Evolutionary conservation across 2,888 invertebrate species (phyloP).

Genomic region (Epistrophe eligans): DNA sequence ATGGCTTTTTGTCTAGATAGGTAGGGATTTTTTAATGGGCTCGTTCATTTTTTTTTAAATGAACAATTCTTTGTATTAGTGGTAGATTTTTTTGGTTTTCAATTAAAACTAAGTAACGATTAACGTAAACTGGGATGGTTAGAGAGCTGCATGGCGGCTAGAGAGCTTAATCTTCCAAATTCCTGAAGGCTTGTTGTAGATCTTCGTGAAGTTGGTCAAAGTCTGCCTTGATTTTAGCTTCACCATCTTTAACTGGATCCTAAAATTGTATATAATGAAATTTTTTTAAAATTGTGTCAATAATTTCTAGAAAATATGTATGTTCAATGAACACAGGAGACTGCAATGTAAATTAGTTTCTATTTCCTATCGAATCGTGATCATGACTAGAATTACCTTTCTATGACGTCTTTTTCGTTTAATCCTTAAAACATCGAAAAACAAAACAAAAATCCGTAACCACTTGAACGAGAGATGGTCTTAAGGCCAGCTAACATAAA

Average conservation of each 20-base stretch:
- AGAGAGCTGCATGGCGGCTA: conserved; percentile 56
- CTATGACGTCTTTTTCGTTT: no score
- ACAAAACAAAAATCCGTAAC: no score
- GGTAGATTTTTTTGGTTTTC: conserved; percentile 43
- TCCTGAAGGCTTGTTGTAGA: conserved; percentile 98
- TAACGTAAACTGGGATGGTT: conserved; percentile 73
- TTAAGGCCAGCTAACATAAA: no score
- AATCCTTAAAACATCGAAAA: no score
- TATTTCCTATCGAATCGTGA: no score
- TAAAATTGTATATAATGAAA: conserved; percentile 80
- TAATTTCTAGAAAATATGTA: neutral
- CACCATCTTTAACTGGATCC: conserved; percentile 99
- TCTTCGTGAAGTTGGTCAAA: conserved; percentile 98
- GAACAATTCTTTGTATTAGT: conserved; percentile 42
- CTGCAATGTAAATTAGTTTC: neutral
- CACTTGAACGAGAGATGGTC: no score
- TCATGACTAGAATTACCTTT: no score
- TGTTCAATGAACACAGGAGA: neutral
- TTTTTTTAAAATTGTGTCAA: no score
- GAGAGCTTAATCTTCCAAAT: conserved; percentile 94
- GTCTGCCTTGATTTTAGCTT: conserved; percentile 97
- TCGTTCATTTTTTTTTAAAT: conserved; percentile 57
- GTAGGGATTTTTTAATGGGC: conserved; percentile 62
- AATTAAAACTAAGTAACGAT: conserved; percentile 74
- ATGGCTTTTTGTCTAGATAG: conserved; percentile 52